Base-by-base conservation (phyloP, 1,140 invertebrate genomes). In the Nephila pilipes region DNA sequence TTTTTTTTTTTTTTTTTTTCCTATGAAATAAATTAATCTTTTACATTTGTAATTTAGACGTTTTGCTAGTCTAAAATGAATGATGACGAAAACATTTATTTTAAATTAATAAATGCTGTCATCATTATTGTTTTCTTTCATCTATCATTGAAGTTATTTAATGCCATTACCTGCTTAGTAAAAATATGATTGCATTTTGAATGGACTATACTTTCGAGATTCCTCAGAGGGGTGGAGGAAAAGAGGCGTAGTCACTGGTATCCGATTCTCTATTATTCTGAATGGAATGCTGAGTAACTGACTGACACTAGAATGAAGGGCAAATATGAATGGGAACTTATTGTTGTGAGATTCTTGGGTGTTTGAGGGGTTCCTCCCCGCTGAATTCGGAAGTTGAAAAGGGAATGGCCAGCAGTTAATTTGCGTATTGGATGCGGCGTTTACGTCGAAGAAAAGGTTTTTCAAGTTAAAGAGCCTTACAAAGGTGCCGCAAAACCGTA, bases 391-490 rank as follows among this genome's bases (percentile, higher is more conserved):
- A 36, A 32, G 69, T 75, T 75, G 32, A 75, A 75, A 75, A 75
- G 29, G 65, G 69, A 75, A 32, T 29, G 20, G 25, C 69, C 32
- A 75, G 69, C 69, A 75, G 29, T 75, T 75, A 75, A 75, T 75
- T 75, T 75, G 69, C 69, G 69, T 36, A 25, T 22, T 25, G 63
- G 22, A 65, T 65, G 22, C 69, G 25, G 32, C 4, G 29, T 18
- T 75, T 32, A 12, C 18, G 32, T 20, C 6, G 63, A 75, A 75
- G 65, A 36, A 75, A 75, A 36, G 69, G 69, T 75, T 29, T 5
- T 29, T 32, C 29, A 32, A 75, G 69, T 75, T 75, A 75, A 75
- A 36, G 32, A 32, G 69, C 29, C 6, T 75, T 36, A 75, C 32
- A 75, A 75, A 75, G 69, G 29, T 75, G 32, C 69, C 32, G 69